phyloP scores from a whole-genome alignment of 2,113 vertebrate species.

The Macroglossus sobrinus region DNA sequence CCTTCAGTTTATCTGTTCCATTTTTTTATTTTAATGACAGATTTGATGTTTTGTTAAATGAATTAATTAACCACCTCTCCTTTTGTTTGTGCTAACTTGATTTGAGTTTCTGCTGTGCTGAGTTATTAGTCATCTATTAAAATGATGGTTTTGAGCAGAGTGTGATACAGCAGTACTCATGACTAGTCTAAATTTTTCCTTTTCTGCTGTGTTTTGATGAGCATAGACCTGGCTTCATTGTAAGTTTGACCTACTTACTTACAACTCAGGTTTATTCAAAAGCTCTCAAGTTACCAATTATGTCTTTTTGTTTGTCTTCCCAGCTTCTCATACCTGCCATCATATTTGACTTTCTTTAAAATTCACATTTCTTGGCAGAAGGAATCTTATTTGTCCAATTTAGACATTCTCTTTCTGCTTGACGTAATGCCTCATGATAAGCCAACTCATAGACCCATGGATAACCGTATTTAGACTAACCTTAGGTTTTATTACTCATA shows the following conservation, averaged over 20 bases:
- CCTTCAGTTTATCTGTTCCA: not conserved
- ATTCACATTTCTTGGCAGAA: not conserved
- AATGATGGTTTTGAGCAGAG: no score
- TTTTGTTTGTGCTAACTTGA: not conserved
- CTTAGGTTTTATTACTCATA: not conserved
- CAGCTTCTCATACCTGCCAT: not conserved
- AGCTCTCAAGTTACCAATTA: not conserved
- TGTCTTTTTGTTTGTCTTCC: not conserved
- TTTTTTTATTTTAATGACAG: not conserved
- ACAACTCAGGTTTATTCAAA: not conserved
- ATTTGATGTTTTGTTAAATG: not conserved
- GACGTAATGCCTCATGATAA: not conserved
- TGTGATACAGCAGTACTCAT: not conserved
- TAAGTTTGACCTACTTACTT: not conserved
- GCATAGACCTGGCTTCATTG: not conserved
- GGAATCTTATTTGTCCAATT: not conserved
- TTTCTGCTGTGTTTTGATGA: not conserved
- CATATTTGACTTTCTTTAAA: not conserved
- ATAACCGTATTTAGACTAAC: not conserved
- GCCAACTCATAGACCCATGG: not conserved
- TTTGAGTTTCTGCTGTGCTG: not conserved
- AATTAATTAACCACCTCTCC: not conserved
- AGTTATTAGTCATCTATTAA: no score
- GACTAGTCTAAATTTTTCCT: not conserved
- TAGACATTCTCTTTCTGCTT: not conserved